A percentile compares a stretch with the other conserved stretches of the same genome.
Conservation (phyloP, 2,113 vertebrate genomes). For the Myxocyprinus asiaticus region DNA sequence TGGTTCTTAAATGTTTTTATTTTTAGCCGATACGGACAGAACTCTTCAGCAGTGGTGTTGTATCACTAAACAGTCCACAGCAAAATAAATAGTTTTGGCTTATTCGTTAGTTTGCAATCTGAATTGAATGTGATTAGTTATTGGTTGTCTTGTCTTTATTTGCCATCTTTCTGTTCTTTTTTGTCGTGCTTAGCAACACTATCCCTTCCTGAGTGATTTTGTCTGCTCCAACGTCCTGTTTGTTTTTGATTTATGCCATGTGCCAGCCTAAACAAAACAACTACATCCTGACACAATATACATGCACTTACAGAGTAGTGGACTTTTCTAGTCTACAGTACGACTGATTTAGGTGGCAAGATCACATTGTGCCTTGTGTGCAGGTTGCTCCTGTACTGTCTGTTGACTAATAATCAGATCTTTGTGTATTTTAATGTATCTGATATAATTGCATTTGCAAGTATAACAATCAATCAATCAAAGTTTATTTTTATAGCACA, state of each 20-base stretch:
- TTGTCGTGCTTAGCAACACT: not conserved
- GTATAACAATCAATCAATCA: too few relatives aligned
- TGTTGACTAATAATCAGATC: not conserved
- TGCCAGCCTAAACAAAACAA: slow-evolving; percentile 13
- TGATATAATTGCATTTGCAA: not conserved
- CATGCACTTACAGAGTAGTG: not conserved
- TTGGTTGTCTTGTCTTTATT: too few relatives aligned
- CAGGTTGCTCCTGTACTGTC: not conserved
- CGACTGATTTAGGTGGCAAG: slow-evolving; percentile 2
- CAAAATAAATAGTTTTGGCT: too few relatives aligned
- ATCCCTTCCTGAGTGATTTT: not conserved
- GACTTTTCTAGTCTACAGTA: not conserved
- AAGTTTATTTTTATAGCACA: too few relatives aligned
- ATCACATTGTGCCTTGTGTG: slow-evolving; percentile 9
- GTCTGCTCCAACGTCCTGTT: not conserved
- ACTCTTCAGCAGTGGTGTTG: too few relatives aligned
- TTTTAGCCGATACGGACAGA: too few relatives aligned
- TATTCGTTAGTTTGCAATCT: too few relatives aligned
- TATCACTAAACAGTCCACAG: too few relatives aligned
- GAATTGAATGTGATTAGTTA: too few relatives aligned
- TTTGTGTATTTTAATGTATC: not conserved
- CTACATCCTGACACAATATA: slow-evolving; percentile 19
- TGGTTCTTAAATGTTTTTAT: too few relatives aligned
- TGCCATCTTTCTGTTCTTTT: too few relatives aligned
- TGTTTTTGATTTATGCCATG: not conserved